These are phyloP conservation scores for Drosophila paulistorum DNA, from an alignment of 1,140 invertebrate genomes.

Conservation along the genomic window DNA sequence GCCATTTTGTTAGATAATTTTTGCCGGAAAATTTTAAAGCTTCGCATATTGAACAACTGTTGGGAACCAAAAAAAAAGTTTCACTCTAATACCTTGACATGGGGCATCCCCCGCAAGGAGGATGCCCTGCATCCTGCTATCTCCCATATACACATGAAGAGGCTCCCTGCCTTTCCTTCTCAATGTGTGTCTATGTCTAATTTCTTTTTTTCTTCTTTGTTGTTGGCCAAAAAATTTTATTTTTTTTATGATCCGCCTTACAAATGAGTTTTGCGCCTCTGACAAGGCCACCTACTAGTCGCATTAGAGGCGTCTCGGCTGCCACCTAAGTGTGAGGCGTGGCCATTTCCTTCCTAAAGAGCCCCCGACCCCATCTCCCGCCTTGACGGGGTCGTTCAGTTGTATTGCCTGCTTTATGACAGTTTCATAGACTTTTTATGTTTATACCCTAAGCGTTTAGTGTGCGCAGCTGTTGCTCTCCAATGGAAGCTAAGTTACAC, in stretches of 20 bases:
- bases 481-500: slow-evolving; percentile 50
- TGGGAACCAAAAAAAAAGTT: slow-evolving; percentile 26
- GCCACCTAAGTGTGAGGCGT: slow-evolving; percentile 17
- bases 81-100: neutral
- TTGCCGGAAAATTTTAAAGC: slow-evolving; percentile 50
- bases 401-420: slow-evolving; percentile 81
- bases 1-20: slow-evolving; percentile 71
- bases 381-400: slow-evolving; percentile 64
- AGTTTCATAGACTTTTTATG: slow-evolving; percentile 81
- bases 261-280: slow-evolving; percentile 72
- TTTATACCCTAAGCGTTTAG: slow-evolving; percentile 75
- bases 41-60: slow-evolving; percentile 31
- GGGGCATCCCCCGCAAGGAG: neutral
- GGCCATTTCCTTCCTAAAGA: slow-evolving; percentile 13
- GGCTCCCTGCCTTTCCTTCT: neutral
- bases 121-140: neutral
- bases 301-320: neutral
- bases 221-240: slow-evolving; percentile 8
- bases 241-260: slow-evolving; percentile 71
- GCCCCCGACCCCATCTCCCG: slow-evolving; percentile 25
- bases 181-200: slow-evolving; percentile 5
- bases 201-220: slow-evolving; percentile 35
- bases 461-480: slow-evolving; percentile 76
- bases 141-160: neutral
- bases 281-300: slow-evolving; percentile 65